A percentile compares a stretch with the other conserved stretches of the same genome.
These are phyloP conservation scores for Lates calcarifer DNA, from an alignment of 2,113 vertebrate genomes.

Conservation along the genomic window DNA sequence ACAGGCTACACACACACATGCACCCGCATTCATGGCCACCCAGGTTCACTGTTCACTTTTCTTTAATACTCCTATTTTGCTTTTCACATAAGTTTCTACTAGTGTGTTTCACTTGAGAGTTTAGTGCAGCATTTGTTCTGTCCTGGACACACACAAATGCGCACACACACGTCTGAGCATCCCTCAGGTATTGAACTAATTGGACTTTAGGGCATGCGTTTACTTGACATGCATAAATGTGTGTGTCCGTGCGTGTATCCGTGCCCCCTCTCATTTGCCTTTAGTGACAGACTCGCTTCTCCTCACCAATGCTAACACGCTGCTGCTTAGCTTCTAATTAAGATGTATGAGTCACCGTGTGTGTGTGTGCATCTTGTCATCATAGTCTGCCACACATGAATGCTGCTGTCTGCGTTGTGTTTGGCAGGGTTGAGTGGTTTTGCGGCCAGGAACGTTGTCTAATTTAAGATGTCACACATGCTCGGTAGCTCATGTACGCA, in stretches of 20 bases:
- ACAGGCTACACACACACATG: conserved; percentile 12
- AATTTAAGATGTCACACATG: conserved; percentile 79
- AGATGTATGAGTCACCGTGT: conserved; percentile 82
- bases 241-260: conserved; percentile 16
- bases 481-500: conserved; percentile 36
- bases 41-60: conserved; percentile 2
- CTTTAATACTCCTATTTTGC: neutral
- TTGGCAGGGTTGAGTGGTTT: conserved; percentile 68
- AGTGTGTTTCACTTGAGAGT: neutral
- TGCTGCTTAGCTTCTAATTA: conserved; percentile 82
- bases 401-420: conserved; percentile 62
- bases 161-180: conserved; percentile 6
- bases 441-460: conserved; percentile 67
- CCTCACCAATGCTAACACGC: conserved; percentile 71
- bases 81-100: conserved; percentile 23
- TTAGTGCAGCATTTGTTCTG: neutral
- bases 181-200: conserved; percentile 60
- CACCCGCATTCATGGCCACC: neutral
- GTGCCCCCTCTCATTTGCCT: conserved; percentile 56
- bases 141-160: conserved; percentile 13
- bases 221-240: conserved; percentile 34
- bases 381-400: conserved; percentile 72
- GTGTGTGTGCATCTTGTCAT: conserved; percentile 53
- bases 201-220: conserved; percentile 53
- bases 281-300: conserved; percentile 72